These are phyloP conservation scores for Perodicticus potto DNA, from an alignment of 2,797 vertebrate species.

Conservation along the genomic window DNA sequence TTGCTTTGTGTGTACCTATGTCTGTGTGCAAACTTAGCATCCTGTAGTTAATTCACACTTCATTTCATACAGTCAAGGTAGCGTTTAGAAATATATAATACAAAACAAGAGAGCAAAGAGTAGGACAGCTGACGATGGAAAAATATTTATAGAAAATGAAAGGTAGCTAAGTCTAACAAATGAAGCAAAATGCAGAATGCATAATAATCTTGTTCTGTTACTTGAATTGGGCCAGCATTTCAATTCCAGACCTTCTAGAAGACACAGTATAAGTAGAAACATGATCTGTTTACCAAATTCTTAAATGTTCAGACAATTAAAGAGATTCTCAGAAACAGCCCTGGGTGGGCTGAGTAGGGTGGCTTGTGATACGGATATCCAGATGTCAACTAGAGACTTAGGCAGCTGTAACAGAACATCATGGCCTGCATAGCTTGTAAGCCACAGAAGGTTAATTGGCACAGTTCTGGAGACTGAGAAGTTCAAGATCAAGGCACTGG, in stretches of 20 bases:
- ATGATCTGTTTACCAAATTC: neutral
- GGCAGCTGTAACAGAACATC: neutral
- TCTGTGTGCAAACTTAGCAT: neutral
- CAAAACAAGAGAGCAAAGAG: neutral
- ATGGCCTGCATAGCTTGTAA: neutral
- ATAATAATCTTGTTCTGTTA: neutral
- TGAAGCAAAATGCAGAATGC: neutral
- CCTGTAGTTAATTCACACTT: neutral
- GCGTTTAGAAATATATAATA: neutral
- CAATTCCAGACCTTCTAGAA: neutral
- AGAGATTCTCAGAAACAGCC: neutral
- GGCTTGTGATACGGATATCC: neutral
- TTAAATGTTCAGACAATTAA: neutral
- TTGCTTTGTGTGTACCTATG: rapidly evolving
- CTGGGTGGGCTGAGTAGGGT: neutral
- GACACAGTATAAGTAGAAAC: neutral
- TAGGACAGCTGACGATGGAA: neutral
- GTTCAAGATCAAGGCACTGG: neutral
- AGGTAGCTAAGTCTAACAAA: neutral
- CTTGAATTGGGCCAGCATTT: neutral
- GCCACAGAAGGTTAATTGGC: neutral
- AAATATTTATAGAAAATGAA: neutral
- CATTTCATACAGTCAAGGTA: neutral
- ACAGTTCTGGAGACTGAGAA: neutral
- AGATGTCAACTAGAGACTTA: neutral